phyloP scores from a whole-genome alignment of 2,113 vertebrate genomes.

The Acrocephalus kingi region DNA sequence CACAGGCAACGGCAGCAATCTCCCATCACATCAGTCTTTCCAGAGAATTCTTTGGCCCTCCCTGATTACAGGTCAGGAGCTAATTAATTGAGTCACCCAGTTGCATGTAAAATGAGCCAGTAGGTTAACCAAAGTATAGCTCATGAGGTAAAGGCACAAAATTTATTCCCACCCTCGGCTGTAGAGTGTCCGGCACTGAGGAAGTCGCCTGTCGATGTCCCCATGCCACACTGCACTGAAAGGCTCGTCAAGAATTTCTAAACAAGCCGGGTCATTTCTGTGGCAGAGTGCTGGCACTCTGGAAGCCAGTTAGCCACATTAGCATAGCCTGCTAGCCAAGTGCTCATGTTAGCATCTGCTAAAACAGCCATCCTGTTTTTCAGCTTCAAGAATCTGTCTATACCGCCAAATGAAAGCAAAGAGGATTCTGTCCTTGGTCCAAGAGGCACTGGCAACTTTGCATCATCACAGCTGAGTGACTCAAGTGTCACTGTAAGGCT shows the following conservation, averaged over 20 bases:
- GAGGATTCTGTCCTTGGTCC: background rate
- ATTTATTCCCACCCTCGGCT: background rate
- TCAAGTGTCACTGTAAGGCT: background rate
- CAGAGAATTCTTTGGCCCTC: background rate
- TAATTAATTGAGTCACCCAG: background rate
- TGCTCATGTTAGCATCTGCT: background rate
- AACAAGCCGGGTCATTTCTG: background rate
- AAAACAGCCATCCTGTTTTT: background rate
- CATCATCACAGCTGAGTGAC: background rate
- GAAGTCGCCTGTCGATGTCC: rapidly evolving
- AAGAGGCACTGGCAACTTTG: background rate
- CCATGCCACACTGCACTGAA: background rate
- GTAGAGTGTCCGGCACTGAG: background rate
- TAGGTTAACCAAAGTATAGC: background rate
- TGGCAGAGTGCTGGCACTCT: background rate
- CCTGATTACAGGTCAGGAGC: background rate
- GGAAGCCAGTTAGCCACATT: background rate
- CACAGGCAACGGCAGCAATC: background rate
- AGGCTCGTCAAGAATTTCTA: background rate
- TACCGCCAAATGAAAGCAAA: background rate
- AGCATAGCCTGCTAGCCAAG: background rate
- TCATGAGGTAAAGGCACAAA: background rate
- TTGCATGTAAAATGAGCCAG: background rate
- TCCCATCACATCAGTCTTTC: background rate
- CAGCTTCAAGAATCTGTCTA: background rate